Evolutionary conservation across 2,113 vertebrate species (phyloP), one percentile per base, ranked within the genome.

Genomic region (Origma solitaria): DNA sequence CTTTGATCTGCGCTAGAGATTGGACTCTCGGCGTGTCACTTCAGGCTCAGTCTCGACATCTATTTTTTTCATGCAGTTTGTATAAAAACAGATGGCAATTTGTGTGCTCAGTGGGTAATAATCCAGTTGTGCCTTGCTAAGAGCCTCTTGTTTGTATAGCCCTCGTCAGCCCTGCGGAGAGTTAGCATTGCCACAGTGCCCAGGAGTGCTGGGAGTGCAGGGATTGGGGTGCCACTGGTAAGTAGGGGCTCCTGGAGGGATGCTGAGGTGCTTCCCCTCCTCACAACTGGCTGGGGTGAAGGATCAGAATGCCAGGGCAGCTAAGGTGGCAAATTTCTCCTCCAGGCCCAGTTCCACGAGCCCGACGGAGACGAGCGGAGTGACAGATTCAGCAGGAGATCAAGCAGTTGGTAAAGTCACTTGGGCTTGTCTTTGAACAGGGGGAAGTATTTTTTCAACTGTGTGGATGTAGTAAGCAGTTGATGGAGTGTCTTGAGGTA

Each of bases 141-240:
- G 86, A 85, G 81, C 82, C 81, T 97, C 71, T 96, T 84, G 18
- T 94, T 92, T 90, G 50, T 65, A 1, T n/a, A 99, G 99, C 96
- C 98, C 2, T 95, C 98, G 0, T 92, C 98, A 38, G 82, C 97
- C 54, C 98, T 98, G 35, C 93, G 99, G 70, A 98, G 99, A 92
- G 98, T 99, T 82, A 99, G 98, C 96, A 98, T 99, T 92, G 98
- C 98, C 21, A 60, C 98, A 4, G 96, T 99, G 60, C 98, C 99
- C 33, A 98, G 98, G 92, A 98, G 97, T 38, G 88, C 87, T 69
- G 98, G 97, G 90, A 98, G 93, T 71, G 94, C 96, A 96, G 66
- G 86, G 25, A 40, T 50, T 79, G 95, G 83, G 77, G 53, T 96
- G 64, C 94, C 92, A 2, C 88, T 96, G 97, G 98, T 98, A 94